Percentiles rank a stretch among this genome's conserved stretches.
phyloP scores from a whole-genome alignment of 2,113 vertebrate species.

The Cheilinus undulatus region DNA sequence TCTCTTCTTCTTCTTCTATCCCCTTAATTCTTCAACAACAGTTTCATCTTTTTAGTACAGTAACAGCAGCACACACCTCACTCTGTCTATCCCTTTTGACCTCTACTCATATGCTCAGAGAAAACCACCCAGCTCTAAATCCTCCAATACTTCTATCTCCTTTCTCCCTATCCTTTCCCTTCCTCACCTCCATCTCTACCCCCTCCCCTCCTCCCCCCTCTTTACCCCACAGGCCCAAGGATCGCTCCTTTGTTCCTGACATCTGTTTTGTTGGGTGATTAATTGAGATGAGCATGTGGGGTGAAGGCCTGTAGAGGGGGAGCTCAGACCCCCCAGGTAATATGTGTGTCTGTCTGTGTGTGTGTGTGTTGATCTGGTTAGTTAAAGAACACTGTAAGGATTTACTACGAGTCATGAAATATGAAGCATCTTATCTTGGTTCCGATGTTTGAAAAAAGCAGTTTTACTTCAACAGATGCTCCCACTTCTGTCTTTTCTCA shows the following conservation, averaged over 20 bases:
- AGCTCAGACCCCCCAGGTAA: constrained; percentile 75
- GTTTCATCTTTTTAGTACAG: constrained; percentile 58
- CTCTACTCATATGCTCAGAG: constrained; percentile 43
- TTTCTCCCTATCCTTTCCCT: constrained; percentile 22
- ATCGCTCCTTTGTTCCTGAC: constrained; percentile 80
- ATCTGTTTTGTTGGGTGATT: constrained; percentile 83
- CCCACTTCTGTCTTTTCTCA: too few relatives aligned
- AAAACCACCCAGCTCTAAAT: constrained; percentile 26
- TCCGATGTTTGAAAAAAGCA: too few relatives aligned
- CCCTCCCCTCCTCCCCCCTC: constrained; percentile 5
- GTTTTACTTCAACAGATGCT: too few relatives aligned
- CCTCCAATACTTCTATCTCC: constrained; percentile 6
- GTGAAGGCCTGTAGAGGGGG: constrained; percentile 74
- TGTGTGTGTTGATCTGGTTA: constrained; percentile 28
- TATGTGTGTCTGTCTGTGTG: constrained; percentile 43
- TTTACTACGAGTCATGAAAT: too few relatives aligned
- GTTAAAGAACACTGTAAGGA: too few relatives aligned
- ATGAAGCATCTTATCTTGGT: too few relatives aligned
- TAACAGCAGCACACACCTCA: constrained; percentile 46
- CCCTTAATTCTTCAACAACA: constrained; percentile 41
- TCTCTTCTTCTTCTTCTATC: neutral
- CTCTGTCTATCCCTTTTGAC: constrained; percentile 22
- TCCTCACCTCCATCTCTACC: neutral
- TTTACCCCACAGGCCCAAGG: constrained; percentile 71
- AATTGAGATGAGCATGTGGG: constrained; percentile 83